Evolutionary conservation across 2,113 vertebrate genomes (phyloP).

Genomic region (Lepisosteus oculatus): DNA sequence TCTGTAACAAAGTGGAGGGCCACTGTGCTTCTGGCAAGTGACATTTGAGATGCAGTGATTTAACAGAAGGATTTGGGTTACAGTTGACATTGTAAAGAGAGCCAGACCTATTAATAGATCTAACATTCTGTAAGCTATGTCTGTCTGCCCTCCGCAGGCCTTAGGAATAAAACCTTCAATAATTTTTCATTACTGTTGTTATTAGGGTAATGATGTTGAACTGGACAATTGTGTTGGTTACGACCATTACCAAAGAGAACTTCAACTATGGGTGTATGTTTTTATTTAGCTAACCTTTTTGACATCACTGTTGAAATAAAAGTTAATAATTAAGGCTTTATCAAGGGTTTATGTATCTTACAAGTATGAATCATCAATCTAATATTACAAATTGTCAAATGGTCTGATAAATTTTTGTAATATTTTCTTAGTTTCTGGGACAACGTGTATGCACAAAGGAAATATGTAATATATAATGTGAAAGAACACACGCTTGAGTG

Average conservation of each 20-base stretch:
- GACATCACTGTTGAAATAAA: too few relatives aligned
- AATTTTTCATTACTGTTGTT: background rate
- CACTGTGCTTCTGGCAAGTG: constrained; percentile 65
- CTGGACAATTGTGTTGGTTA: too few relatives aligned
- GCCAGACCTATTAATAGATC: constrained; percentile 87
- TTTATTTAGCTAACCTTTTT: too few relatives aligned
- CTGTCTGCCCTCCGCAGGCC: constrained; percentile 51
- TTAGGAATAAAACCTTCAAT: constrained; percentile 46
- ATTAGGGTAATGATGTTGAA: too few relatives aligned
- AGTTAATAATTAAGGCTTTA: background rate
- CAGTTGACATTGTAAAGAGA: constrained; percentile 82
- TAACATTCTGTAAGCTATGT: constrained; percentile 73
- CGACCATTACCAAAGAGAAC: too few relatives aligned
- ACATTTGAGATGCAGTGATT: constrained; percentile 78
- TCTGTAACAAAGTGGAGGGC: constrained; percentile 70
- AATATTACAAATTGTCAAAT: background rate
- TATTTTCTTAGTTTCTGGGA: constrained; percentile 35
- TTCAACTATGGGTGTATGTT: too few relatives aligned
- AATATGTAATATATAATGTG: constrained; percentile 29
- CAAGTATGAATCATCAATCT: background rate
- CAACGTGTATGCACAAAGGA: constrained; percentile 34
- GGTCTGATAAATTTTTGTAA: background rate
- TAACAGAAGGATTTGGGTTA: constrained; percentile 85
- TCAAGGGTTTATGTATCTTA: background rate
- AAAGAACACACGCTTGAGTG: constrained; percentile 37